Percentiles rank a stretch among this genome's conserved stretches.
phyloP scores from a whole-genome alignment of 2,797 vertebrate genomes.

The Furcifer pardalis region DNA sequence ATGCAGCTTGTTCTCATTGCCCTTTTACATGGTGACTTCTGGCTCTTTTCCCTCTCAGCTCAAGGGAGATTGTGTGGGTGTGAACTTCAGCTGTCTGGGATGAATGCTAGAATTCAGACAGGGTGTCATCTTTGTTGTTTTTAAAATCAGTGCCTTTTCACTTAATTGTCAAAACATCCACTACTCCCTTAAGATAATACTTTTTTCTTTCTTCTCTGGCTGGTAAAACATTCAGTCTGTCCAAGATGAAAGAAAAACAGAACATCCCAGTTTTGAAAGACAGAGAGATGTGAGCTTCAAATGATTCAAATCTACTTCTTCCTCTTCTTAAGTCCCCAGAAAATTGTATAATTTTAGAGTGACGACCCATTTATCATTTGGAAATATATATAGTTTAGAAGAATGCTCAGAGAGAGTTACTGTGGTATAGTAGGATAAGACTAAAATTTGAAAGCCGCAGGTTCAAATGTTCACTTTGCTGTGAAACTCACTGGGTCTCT shows the following conservation, averaged over 20 bases:
- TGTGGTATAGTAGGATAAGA: too few relatives aligned
- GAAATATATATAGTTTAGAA: background rate
- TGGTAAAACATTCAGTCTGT: background rate
- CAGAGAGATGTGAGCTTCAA: background rate
- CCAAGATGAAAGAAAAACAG: background rate
- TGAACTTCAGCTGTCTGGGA: background rate
- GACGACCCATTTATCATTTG: background rate
- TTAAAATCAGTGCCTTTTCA: background rate
- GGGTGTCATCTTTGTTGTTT: background rate
- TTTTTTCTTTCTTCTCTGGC: background rate
- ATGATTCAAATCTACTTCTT: background rate
- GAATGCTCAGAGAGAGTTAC: too few relatives aligned
- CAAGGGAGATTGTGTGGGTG: background rate
- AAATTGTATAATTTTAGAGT: background rate
- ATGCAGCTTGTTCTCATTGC: background rate
- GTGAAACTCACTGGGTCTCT: too few relatives aligned
- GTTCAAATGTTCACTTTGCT: too few relatives aligned
- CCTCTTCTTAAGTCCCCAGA: background rate
- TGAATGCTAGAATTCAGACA: background rate
- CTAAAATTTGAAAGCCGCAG: too few relatives aligned
- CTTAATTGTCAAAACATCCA: constrained; percentile 12
- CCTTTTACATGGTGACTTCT: background rate
- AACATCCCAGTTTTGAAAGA: background rate
- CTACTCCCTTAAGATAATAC: constrained; percentile 5
- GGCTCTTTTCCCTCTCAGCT: background rate